Conservation (phyloP, 2,113 vertebrate species). For the Perca flavescens region DNA sequence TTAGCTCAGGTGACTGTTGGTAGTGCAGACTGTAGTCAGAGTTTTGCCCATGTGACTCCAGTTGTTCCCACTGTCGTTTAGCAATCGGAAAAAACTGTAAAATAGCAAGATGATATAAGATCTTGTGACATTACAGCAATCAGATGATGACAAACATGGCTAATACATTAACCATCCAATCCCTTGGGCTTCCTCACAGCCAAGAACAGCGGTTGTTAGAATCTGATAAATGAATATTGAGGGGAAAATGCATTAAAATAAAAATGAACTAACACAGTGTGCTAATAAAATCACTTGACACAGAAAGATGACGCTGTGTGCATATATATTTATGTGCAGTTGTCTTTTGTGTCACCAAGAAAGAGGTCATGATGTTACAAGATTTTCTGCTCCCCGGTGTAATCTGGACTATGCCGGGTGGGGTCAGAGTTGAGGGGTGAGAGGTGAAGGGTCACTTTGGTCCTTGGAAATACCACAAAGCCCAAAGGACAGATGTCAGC, state of each 20-base stretch:
- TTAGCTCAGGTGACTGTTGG: too few species aligned
- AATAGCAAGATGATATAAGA: slow-evolving; percentile 6
- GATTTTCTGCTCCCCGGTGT: slow-evolving; percentile 64
- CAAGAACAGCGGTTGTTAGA: slow-evolving; percentile 5
- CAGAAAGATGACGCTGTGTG: slow-evolving; percentile 3
- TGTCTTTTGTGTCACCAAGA: slow-evolving; percentile 29
- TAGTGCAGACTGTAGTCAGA: too few species aligned
- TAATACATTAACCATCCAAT: neutral
- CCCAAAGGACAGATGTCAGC: slow-evolving; percentile 51
- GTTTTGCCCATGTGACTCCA: too few species aligned
- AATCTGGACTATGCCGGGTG: slow-evolving; percentile 7
- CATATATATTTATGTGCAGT: slow-evolving; percentile 7
- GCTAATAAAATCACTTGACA: slow-evolving; percentile 39
- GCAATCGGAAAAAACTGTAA: too few species aligned
- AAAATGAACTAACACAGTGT: neutral
- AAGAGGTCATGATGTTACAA: slow-evolving; percentile 50
- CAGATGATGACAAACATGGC: slow-evolving; percentile 51
- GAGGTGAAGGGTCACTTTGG: slow-evolving; percentile 60
- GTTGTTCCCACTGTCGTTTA: too few species aligned
- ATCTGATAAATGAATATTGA: slow-evolving; percentile 43
- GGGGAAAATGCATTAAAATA: slow-evolving; percentile 9
- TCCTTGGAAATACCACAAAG: slow-evolving; percentile 48
- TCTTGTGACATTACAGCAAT: slow-evolving; percentile 20
- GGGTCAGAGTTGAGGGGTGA: slow-evolving; percentile 59
- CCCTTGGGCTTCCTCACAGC: slow-evolving; percentile 20